A percentile compares a stretch with the other conserved stretches of the same genome.
Conservation (phyloP, 2,113 vertebrate species). For the Thalassarche chlororhynchos region DNA sequence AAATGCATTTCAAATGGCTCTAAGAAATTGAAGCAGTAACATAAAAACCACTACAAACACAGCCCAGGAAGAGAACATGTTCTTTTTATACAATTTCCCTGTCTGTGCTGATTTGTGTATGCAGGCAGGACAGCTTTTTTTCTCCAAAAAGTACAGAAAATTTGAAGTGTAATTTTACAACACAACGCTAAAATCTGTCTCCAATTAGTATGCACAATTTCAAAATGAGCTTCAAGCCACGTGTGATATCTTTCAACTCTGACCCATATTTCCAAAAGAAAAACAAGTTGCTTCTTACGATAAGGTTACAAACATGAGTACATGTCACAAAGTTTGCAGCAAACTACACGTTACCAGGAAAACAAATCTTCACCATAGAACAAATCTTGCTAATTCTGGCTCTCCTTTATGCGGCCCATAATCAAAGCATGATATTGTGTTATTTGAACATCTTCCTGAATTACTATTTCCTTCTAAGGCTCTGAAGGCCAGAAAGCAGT, state of each 20-base stretch:
- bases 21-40: neutral
- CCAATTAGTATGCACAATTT: neutral
- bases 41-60: slow-evolving; percentile 14
- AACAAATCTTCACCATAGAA: neutral
- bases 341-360: neutral
- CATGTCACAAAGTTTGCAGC: neutral
- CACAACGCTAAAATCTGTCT: slow-evolving; percentile 6
- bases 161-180: slow-evolving; percentile 1
- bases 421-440: neutral
- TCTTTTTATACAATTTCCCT: slow-evolving; percentile 42
- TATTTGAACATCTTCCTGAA: neutral
- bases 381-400: neutral
- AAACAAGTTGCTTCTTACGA: neutral
- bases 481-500: neutral
- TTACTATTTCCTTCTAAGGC: neutral
- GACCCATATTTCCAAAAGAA: slow-evolving; percentile 11
- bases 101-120: slow-evolving; percentile 5
- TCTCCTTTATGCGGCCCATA: neutral
- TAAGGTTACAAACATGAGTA: neutral
- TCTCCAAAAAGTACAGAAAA: slow-evolving; percentile 1
- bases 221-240: slow-evolving; percentile 1
- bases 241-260: neutral
- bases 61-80: slow-evolving; percentile 19
- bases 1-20: slow-evolving; percentile 43
- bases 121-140: slow-evolving; percentile 9